phyloP scores from a whole-genome alignment of 92 coral and sea anemone genomes.

The Paramuricea clavata region DNA sequence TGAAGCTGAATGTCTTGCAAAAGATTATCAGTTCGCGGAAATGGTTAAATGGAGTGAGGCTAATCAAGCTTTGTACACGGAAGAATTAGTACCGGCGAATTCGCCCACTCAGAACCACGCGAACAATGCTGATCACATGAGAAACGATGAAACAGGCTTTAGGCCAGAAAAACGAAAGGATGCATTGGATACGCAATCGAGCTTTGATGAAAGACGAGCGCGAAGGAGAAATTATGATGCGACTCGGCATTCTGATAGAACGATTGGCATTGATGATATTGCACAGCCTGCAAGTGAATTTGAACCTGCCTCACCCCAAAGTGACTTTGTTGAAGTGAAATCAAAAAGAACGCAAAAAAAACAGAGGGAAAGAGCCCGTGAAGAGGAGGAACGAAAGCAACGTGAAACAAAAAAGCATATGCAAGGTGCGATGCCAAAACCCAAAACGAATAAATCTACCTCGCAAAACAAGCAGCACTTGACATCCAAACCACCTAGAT shows the following conservation, averaged over 20 bases:
- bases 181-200: too few relatives aligned
- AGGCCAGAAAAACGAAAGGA: too few relatives aligned
- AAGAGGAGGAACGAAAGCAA: conserved; percentile 89
- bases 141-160: too few relatives aligned
- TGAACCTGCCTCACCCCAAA: conserved; percentile 83
- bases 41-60: conserved; percentile 5
- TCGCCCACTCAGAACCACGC: too few relatives aligned
- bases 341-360: conserved; percentile 95
- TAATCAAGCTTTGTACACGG: background rate
- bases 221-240: too few relatives aligned
- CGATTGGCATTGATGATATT: conserved; percentile 95
- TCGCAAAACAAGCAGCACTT: conserved; percentile 77
- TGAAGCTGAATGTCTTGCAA: background rate
- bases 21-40: background rate
- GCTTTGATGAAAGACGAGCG: too few relatives aligned
- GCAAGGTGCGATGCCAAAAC: conserved; percentile 66
- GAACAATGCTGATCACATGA: too few relatives aligned
- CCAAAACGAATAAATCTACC: conserved; percentile 64
- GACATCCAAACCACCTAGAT: conserved; percentile 88
- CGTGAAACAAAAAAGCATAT: conserved; percentile 76
- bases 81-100: background rate
- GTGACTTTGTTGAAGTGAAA: conserved; percentile 98
- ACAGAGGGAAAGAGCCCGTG: conserved; percentile 91
- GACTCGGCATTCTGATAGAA: too few relatives aligned
- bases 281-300: conserved; percentile 92